Evolutionary conservation across 2,797 vertebrate genomes (phyloP).

Genomic region (Parauchenoglanis punctatus): DNA sequence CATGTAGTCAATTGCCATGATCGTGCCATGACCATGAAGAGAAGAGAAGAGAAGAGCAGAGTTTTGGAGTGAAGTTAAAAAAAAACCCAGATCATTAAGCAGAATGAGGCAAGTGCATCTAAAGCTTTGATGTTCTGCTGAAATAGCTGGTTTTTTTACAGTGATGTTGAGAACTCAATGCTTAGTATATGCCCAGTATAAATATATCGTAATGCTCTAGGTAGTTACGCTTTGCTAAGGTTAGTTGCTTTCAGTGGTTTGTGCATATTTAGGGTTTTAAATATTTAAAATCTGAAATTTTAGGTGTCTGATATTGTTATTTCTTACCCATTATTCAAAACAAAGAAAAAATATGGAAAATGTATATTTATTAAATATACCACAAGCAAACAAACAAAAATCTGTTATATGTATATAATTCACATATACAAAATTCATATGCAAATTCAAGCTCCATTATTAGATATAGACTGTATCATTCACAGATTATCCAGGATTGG

Average conservation of each 20-base stretch:
- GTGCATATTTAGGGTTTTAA: neutral
- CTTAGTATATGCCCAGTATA: neutral
- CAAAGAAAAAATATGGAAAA: neutral
- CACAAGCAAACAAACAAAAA: neutral
- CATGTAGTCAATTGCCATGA: neutral
- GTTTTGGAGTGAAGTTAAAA: neutral
- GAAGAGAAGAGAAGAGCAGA: neutral
- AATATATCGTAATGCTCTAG: neutral
- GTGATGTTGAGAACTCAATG: neutral
- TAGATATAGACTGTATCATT: neutral
- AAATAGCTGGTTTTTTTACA: neutral
- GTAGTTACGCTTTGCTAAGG: neutral
- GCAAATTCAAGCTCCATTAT: neutral
- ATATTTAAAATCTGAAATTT: neutral
- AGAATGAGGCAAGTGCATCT: neutral
- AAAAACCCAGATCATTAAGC: neutral
- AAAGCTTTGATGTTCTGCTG: neutral
- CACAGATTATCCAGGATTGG: neutral
- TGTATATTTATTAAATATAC: neutral
- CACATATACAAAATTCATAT: neutral
- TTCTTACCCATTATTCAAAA: neutral
- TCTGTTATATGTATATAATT: neutral
- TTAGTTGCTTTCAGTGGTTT: neutral
- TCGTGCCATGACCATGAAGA: neutral
- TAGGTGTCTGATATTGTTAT: neutral